Conservation (phyloP, 2,113 vertebrate genomes). For the Ascaphus truei region DNA sequence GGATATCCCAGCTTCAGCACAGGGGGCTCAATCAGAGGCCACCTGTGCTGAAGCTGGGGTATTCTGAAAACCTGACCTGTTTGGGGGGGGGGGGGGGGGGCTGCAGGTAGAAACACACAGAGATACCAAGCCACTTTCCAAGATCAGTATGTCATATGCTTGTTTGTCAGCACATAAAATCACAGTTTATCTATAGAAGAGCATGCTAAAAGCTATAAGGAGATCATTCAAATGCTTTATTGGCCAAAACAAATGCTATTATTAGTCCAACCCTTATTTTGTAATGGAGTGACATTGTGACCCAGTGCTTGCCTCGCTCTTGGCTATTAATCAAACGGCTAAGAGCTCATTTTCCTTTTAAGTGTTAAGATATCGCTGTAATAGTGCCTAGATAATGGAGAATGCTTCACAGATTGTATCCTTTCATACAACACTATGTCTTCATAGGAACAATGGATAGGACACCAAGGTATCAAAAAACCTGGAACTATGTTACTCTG, state of each 20-base stretch:
- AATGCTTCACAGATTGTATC: constrained; percentile 69
- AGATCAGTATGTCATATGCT: constrained; percentile 29
- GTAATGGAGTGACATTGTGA: constrained; percentile 74
- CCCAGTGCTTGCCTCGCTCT: constrained; percentile 68
- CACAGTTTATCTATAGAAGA: constrained; percentile 63
- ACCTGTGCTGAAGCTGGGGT: no score
- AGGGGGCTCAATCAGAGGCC: no score
- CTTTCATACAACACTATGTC: constrained; percentile 60
- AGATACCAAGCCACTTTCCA: constrained; percentile 37
- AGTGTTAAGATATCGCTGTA: constrained; percentile 77
- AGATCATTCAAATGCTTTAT: constrained; percentile 72
- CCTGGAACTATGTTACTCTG: constrained; percentile 47
- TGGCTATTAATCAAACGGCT: constrained; percentile 73
- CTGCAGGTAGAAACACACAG: no score
- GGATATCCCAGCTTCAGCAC: no score
- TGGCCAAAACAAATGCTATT: constrained; percentile 74
- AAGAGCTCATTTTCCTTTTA: constrained; percentile 79
- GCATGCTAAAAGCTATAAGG: constrained; percentile 59
- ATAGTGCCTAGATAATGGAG: constrained; percentile 70
- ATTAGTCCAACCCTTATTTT: constrained; percentile 69
- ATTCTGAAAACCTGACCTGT: no score
- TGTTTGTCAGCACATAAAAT: constrained; percentile 53
- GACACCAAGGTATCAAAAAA: constrained; percentile 56
- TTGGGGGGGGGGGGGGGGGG: no score
- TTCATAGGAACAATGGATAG: constrained; percentile 60